Evolutionary conservation across 2,888 invertebrate genomes (phyloP).

Genomic region (Neoaliturus tenellus): DNA sequence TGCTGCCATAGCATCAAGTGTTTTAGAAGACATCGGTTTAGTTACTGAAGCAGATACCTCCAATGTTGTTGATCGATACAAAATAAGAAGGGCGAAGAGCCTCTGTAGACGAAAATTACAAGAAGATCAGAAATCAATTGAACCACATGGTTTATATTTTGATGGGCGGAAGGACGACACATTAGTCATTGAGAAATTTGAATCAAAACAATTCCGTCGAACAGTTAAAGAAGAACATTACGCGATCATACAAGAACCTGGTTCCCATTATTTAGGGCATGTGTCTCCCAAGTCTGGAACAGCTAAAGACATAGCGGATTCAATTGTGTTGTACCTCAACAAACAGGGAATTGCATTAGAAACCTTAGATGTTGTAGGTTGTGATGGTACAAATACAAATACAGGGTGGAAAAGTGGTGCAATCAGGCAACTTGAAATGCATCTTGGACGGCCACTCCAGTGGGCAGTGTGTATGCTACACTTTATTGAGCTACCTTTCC

Average conservation of each 20-base stretch:
- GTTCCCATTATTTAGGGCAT: slow-evolving; percentile 46
- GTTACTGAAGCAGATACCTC: too few relatives aligned
- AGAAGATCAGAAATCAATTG: too few relatives aligned
- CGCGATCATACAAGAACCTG: slow-evolving; percentile 30
- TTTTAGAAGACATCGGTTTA: too few relatives aligned
- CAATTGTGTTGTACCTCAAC: slow-evolving; percentile 20
- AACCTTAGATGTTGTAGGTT: slow-evolving; percentile 34
- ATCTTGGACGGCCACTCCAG: slow-evolving; percentile 41
- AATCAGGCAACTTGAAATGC: slow-evolving; percentile 45
- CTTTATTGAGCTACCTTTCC: slow-evolving; percentile 46
- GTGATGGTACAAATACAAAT: slow-evolving; percentile 42
- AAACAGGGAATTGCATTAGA: slow-evolving; percentile 46
- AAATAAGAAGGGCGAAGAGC: too few relatives aligned
- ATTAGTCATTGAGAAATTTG: slow-evolving; percentile 2
- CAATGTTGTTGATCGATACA: too few relatives aligned
- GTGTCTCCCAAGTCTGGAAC: slow-evolving; percentile 42
- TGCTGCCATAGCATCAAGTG: too few relatives aligned
- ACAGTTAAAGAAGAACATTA: slow-evolving; percentile 46
- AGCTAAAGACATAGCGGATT: slow-evolving; percentile 11
- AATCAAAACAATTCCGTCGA: slow-evolving; percentile 39
- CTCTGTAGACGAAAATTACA: too few relatives aligned
- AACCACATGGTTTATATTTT: too few relatives aligned
- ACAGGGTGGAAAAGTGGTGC: slow-evolving; percentile 48
- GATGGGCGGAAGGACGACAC: slow-evolving; percentile 39
- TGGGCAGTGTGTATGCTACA: slow-evolving; percentile 46